phyloP scores from a whole-genome alignment of 1,140 invertebrate genomes.

The Lutraria rhynchaena region DNA sequence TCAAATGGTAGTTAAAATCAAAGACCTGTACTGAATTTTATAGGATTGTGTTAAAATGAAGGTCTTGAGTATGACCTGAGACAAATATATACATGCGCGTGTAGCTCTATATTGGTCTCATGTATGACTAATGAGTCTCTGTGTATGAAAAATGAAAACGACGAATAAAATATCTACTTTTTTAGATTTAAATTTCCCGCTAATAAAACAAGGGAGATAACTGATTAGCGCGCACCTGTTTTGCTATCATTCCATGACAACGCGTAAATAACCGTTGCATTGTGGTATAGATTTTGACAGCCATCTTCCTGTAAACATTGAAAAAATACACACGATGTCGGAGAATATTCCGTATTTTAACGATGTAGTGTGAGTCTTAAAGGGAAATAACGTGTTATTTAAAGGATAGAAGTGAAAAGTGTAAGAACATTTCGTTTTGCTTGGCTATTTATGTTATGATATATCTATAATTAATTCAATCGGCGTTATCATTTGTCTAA shows the following conservation, averaged over 20 bases:
- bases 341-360: neutral
- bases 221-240: neutral
- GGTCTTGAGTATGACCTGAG: neutral
- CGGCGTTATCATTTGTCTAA: neutral
- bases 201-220: constrained; percentile 3
- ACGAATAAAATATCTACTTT: neutral
- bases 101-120: neutral
- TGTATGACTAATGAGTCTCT: neutral
- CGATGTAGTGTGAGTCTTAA: neutral
- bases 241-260: neutral
- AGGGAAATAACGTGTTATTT: neutral
- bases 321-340: neutral
- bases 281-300: constrained; percentile 34
- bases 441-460: too few relatives aligned
- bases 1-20: too few relatives aligned
- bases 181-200: too few relatives aligned
- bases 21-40: too few relatives aligned
- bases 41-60: neutral
- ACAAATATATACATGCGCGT: neutral
- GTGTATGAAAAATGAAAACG: neutral
- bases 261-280: constrained; percentile 25
- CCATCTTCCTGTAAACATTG: constrained; percentile 40
- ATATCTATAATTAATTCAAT: too few relatives aligned
- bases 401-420: neutral
- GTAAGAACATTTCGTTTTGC: neutral